Evolutionary conservation across 2,797 vertebrate genomes (phyloP), one percentile per base, ranked within the genome.

Genomic region (Enteromius treurensis): DNA sequence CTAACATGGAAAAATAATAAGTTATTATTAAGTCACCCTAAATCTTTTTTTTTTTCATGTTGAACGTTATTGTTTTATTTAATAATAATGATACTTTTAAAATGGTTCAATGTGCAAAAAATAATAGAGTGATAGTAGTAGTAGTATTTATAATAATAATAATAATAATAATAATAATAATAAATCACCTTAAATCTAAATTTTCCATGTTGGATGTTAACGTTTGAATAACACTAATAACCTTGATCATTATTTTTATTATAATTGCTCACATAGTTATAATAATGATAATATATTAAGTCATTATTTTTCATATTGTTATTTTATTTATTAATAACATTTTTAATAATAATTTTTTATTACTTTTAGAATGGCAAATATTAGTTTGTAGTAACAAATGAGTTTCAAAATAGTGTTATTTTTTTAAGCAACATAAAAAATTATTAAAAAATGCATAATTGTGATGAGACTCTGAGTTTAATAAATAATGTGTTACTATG

Each of bases 361-460:
- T 13, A 40, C 1, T 68, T 42, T 42, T 42, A 23, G 37, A 23
- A 69, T 69, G 32, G 3, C 8, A n/a, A 68, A 68, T n/a, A 45
- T 15, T n/a, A 45, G 37, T 2, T 45, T 23, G 67, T 42, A 45
- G 68, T 70, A 10, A 10, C 23, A 71, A 29, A 49, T 42, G 13
- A 14, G 14, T 69, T 42, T 23, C 23, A 19, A 29, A 73, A 70
- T 1, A 70, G 15, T 47, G 14, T 26, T 26, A 23, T 47, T 32
- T 71, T 73, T 73, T 73, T 3, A 74, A 51, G 29, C 49, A n/a
- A 53, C 53, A 53, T 53, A 37, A 53, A 53, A 51, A 51, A 19
- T 6, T 0, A 51, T 19, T 49, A 0, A 49, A 2, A 51, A 74
- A 14, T 73, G 45, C 13, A 21, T 32, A 32, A 51, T 26, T 29